Percentiles rank a stretch among this genome's conserved stretches.
These are phyloP conservation scores for Diarsia dahlii DNA, from an alignment of 2,888 invertebrate species.

Conservation along the genomic window DNA sequence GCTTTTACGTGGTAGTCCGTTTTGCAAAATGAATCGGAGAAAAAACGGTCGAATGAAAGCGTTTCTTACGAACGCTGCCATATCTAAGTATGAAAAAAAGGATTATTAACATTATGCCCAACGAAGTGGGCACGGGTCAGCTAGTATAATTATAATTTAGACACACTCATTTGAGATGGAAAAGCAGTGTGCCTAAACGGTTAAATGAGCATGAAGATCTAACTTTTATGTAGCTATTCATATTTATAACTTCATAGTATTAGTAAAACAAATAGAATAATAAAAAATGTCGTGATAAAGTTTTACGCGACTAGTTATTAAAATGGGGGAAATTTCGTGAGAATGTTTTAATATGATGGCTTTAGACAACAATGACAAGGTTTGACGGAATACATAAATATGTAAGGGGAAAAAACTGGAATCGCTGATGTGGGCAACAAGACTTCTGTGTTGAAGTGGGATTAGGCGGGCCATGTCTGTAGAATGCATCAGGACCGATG, in stretches of 20 bases:
- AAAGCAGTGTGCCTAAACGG: constrained; percentile 8
- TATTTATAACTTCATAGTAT: constrained; percentile 2
- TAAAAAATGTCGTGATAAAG: neutral
- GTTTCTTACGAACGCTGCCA: no score
- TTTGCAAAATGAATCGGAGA: no score
- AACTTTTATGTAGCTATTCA: constrained; percentile 23
- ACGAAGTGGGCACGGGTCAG: no score
- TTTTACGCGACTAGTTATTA: neutral
- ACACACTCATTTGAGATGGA: neutral
- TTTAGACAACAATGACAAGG: neutral
- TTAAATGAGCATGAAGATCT: constrained; percentile 32
- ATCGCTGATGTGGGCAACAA: no score
- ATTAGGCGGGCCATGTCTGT: no score
- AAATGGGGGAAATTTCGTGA: neutral
- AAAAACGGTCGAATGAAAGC: no score
- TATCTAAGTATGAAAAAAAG: no score
- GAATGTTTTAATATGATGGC: neutral
- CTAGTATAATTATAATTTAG: constrained; percentile 10
- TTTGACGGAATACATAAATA: neutral
- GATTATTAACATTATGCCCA: no score
- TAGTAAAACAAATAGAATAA: constrained; percentile 1
- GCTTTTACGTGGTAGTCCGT: no score
- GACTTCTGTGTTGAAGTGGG: no score
- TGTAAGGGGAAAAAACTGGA: no score
- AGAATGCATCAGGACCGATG: no score